A percentile compares a stretch with the other conserved stretches of the same genome.
These are phyloP conservation scores for Oreotragus oreotragus DNA, from an alignment of 2,113 vertebrate genomes.

Conservation along the genomic window DNA sequence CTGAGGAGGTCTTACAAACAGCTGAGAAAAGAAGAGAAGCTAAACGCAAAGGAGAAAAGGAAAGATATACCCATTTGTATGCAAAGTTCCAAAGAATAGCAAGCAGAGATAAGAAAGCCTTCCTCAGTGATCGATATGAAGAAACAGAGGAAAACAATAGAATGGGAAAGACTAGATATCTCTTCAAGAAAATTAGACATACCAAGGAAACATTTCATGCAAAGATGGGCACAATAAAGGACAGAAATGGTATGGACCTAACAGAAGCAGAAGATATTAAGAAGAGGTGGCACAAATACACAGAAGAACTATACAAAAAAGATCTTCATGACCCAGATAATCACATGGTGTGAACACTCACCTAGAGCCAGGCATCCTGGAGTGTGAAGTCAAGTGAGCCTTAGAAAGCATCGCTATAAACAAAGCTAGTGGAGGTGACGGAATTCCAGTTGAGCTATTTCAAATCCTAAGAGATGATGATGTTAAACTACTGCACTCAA, in stretches of 20 bases:
- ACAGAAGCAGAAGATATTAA: too few species aligned
- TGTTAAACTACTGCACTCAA: too few species aligned
- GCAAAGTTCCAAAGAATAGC: background rate
- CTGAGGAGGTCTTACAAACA: background rate
- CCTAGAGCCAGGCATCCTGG: too few species aligned
- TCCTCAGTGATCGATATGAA: background rate
- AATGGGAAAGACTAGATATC: background rate
- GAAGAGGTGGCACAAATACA: too few species aligned
- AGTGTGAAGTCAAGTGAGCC: too few species aligned
- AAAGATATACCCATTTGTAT: background rate
- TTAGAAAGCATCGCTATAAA: too few species aligned
- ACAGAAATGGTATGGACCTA: background rate
- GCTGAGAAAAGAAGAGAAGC: background rate
- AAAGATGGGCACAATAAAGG: background rate
- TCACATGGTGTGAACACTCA: too few species aligned
- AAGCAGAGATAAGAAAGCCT: background rate
- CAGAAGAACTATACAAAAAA: too few species aligned
- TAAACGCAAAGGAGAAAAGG: background rate
- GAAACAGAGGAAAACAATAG: background rate
- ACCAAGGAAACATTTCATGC: background rate
- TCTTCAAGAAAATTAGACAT: background rate
- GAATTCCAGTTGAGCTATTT: too few species aligned
- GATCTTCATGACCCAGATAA: too few species aligned
- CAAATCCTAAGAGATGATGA: too few species aligned
- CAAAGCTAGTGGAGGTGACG: too few species aligned